Base-by-base conservation (phyloP, 2,797 vertebrate genomes). In the Bryconaethiops microstoma region DNA sequence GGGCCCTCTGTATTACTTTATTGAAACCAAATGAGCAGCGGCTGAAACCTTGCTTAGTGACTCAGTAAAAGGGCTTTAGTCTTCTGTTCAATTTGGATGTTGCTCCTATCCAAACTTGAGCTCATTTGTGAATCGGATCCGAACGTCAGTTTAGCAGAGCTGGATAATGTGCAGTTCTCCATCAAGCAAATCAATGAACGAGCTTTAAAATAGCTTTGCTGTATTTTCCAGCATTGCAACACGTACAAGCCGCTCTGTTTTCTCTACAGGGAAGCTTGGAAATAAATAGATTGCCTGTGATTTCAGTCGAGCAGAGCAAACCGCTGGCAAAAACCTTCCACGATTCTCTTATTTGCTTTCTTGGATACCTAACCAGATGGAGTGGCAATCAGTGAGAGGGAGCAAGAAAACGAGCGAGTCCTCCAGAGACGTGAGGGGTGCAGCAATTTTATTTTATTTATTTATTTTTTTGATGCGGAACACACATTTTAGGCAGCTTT, bases 11-110 rank as follows among this genome's bases (percentile, higher is more conserved):
- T 81, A 80, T 80, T 78, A 77, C 86, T 89, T 94, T 92, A 94
- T 94, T 93, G 92, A 92, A 92, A 90, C 85, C 93, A 95, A 93
- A 93, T 93, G 90, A 86, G 90, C 69, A 79, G 55, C 79, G 57
- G 72, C 55, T 78, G 40, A 35, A 60, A 60, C 68, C 52, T 74
- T 21, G 23, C 21, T 68, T 69, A 75, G 55, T 60, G 70, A 74
- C 62, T 39, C 35, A 54, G 69, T 45, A 57, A 64, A 73, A 74
- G 21, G 54, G 21, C 8, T 60, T 75, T 40, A 23, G 35, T 23
- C 52, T 63, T 76, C 39, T 35, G 70, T 17, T 72, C 21, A 17
- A 29, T 52, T 25, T 62, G 7, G 8, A 35, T 59, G 65, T 72
- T 59, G 50, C n/a, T 54, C 23, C 52, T 54, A 71, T 29, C 14